Evolutionary conservation across 2,113 vertebrate species (phyloP).

Genomic region (Scomber scombrus): DNA sequence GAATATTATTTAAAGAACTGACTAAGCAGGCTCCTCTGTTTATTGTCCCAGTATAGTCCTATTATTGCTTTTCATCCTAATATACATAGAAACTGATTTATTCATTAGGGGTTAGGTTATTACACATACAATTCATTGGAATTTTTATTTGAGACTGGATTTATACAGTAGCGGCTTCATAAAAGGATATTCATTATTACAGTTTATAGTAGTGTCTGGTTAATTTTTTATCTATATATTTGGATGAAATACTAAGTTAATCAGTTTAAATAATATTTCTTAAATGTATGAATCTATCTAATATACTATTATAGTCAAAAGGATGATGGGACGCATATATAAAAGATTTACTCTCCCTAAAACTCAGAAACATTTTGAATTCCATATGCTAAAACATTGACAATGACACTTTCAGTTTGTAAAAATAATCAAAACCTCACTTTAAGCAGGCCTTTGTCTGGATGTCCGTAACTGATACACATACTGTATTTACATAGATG

Average conservation of each 20-base stretch:
- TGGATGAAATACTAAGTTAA: slow-evolving; percentile 78
- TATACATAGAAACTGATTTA: slow-evolving; percentile 70
- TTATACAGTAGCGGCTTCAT: slow-evolving; percentile 73
- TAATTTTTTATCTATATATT: slow-evolving; percentile 76
- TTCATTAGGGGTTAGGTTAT: slow-evolving; percentile 61
- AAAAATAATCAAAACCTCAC: slow-evolving; percentile 72
- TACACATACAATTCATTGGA: slow-evolving; percentile 59
- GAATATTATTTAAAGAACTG: slow-evolving; percentile 59
- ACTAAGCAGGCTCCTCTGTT: slow-evolving; percentile 54
- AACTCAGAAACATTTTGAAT: slow-evolving; percentile 55
- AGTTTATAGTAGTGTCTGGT: slow-evolving; percentile 75
- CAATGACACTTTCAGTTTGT: slow-evolving; percentile 57
- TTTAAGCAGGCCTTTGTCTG: slow-evolving; percentile 61
- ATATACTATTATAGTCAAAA: slow-evolving; percentile 75
- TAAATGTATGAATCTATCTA: slow-evolving; percentile 78
- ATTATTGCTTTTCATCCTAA: slow-evolving; percentile 81
- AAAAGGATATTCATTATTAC: slow-evolving; percentile 74
- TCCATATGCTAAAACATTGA: slow-evolving; percentile 64
- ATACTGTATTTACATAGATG: slow-evolving; percentile 78
- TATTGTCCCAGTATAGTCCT: slow-evolving; percentile 73
- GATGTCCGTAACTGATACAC: slow-evolving; percentile 60
- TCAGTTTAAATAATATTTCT: slow-evolving; percentile 78
- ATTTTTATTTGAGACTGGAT: slow-evolving; percentile 59
- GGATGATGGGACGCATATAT: slow-evolving; percentile 70
- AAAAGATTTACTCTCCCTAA: slow-evolving; percentile 68